These are phyloP conservation scores for Pseudolaguvia tuberculata DNA, from an alignment of 2,113 vertebrate genomes.

Conservation along the genomic window DNA sequence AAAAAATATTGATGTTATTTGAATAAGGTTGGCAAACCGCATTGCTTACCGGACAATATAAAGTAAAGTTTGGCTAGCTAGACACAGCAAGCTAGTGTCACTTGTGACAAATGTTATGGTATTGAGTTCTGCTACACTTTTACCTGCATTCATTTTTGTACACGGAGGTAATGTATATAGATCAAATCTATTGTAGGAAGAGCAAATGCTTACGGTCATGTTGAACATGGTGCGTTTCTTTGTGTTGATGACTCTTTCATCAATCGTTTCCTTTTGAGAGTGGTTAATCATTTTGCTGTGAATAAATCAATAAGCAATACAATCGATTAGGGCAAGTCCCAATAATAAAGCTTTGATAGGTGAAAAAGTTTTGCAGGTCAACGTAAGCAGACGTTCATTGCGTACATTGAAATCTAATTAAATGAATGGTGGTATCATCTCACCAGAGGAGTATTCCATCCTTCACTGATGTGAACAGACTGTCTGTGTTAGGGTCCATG, in stretches of 20 bases:
- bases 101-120: not conserved
- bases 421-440: constrained; percentile 12
- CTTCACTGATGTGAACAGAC: constrained; percentile 85
- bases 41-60: not conserved
- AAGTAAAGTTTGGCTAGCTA: not conserved
- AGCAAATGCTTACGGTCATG: constrained; percentile 72
- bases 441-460: constrained; percentile 96
- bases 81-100: not conserved
- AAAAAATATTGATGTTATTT: not conserved
- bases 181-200: too few relatives aligned
- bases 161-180: too few relatives aligned
- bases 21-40: not conserved
- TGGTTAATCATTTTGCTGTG: constrained; percentile 97
- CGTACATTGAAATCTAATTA: too few relatives aligned
- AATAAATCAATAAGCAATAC: constrained; percentile 40
- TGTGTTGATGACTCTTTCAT: constrained; percentile 95
- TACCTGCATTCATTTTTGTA: not conserved
- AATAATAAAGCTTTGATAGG: not conserved
- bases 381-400: not conserved
- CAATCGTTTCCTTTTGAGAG: constrained; percentile 92
- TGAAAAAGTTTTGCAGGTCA: not conserved
- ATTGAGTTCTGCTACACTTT: not conserved
- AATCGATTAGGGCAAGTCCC: not conserved
- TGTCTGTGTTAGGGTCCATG: constrained; percentile 79
- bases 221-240: constrained; percentile 90